These are phyloP conservation scores for Teleogryllus occipitalis DNA, from an alignment of 1,140 invertebrate genomes.

Conservation along the genomic window DNA sequence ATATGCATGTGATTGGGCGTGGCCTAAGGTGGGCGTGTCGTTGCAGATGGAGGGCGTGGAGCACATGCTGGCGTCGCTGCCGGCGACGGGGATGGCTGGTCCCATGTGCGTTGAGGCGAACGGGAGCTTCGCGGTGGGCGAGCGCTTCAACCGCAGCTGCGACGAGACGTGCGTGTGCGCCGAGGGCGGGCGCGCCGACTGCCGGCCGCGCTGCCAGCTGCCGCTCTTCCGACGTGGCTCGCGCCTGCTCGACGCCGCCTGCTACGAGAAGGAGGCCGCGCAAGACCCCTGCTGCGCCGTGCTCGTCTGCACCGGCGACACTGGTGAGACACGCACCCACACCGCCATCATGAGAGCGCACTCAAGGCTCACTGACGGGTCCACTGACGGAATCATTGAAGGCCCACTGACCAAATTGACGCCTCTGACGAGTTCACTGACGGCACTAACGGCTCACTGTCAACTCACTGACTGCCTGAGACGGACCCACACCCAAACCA, in stretches of 20 bases:
- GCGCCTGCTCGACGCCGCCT: conserved; percentile 63
- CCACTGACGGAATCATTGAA: too few relatives aligned
- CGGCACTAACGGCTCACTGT: too few relatives aligned
- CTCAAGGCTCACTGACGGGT: too few relatives aligned
- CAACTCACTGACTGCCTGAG: too few relatives aligned
- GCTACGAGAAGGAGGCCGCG: conserved; percentile 52
- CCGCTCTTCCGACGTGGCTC: conserved; percentile 53
- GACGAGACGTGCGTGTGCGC: conserved; percentile 60
- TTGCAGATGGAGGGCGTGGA: neutral
- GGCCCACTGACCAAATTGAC: too few relatives aligned
- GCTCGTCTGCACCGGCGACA: conserved; percentile 50
- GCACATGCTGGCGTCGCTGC: neutral
- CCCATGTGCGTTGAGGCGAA: neutral
- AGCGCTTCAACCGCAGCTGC: conserved; percentile 55
- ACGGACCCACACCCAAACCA: too few relatives aligned
- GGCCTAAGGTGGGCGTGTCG: neutral
- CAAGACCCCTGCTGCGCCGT: conserved; percentile 71
- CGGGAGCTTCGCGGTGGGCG: conserved; percentile 40
- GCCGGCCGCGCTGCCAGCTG: conserved; percentile 53
- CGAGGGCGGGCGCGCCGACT: conserved; percentile 47
- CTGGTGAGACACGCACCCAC: conserved; percentile 32
- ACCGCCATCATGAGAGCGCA: neutral
- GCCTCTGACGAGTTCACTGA: too few relatives aligned
- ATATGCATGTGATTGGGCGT: too few relatives aligned
- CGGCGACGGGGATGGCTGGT: neutral